phyloP scores from a whole-genome alignment of 2,113 vertebrate species.

The Otus sunia region DNA sequence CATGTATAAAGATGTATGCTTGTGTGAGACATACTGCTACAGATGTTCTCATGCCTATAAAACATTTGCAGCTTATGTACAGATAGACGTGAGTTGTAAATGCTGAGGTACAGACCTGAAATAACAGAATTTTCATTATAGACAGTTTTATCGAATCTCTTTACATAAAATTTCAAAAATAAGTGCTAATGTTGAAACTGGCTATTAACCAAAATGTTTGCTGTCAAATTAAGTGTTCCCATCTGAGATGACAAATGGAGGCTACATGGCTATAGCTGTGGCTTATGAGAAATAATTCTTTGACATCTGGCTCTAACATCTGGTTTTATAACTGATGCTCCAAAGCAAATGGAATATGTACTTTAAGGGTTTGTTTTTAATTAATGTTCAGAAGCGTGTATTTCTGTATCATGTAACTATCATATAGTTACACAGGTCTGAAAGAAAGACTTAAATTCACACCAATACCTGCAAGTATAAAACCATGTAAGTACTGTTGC shows the following conservation, averaged over 20 bases:
- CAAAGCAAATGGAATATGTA: slow-evolving; percentile 51
- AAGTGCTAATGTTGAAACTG: slow-evolving; percentile 73
- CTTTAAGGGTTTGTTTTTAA: slow-evolving; percentile 39
- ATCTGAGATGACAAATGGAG: slow-evolving; percentile 74
- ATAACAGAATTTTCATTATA: slow-evolving; percentile 45
- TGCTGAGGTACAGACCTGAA: slow-evolving; percentile 26
- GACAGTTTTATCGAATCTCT: slow-evolving; percentile 64
- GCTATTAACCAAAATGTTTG: slow-evolving; percentile 73
- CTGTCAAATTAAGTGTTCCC: slow-evolving; percentile 76
- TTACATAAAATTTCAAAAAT: slow-evolving; percentile 58
- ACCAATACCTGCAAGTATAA: neutral
- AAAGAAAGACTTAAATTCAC: neutral
- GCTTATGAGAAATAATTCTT: slow-evolving; percentile 69
- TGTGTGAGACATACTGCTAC: neutral
- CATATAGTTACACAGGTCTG: neutral
- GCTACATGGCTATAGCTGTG: slow-evolving; percentile 45
- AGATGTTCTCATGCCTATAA: neutral
- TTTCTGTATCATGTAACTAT: neutral
- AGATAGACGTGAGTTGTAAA: slow-evolving; percentile 45
- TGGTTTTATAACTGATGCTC: slow-evolving; percentile 67
- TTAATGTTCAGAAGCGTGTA: slow-evolving; percentile 19
- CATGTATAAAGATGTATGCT: neutral
- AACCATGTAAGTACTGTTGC: neutral
- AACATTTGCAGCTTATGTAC: neutral
- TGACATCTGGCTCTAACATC: slow-evolving; percentile 76